phyloP scores from a whole-genome alignment of 2,797 vertebrate species.

The Cygnus olor region DNA sequence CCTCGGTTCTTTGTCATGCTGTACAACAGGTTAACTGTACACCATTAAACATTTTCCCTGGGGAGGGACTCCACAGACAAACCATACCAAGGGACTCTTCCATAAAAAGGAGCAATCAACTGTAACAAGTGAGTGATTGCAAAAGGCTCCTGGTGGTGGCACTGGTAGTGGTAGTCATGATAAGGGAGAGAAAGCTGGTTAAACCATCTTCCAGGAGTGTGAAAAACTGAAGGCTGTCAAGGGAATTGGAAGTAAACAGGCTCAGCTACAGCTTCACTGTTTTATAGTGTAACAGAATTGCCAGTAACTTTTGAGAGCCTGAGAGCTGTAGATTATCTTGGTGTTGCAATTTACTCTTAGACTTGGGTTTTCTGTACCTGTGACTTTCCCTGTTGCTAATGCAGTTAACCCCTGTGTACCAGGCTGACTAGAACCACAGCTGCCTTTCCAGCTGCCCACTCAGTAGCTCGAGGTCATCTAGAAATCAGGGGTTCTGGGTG shows the following conservation, averaged over 20 bases:
- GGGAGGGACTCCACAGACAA: not conserved
- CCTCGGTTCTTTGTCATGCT: not conserved
- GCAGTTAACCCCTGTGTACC: slow-evolving; percentile 42
- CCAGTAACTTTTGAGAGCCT: slow-evolving; percentile 40
- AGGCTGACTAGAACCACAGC: not conserved
- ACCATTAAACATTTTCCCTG: not conserved
- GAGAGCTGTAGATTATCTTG: slow-evolving; percentile 12
- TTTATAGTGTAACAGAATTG: slow-evolving; percentile 20
- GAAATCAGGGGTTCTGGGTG: slow-evolving; percentile 63
- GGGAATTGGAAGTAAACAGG: slow-evolving; percentile 38
- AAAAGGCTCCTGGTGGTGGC: not conserved
- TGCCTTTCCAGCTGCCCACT: not conserved
- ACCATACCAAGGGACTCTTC: not conserved
- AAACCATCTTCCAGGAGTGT: not conserved
- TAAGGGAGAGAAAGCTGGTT: slow-evolving; percentile 18
- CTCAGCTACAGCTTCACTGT: not conserved
- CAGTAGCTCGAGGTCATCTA: slow-evolving; percentile 57
- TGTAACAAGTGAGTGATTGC: not conserved
- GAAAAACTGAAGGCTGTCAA: slow-evolving; percentile 13
- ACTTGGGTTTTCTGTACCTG: slow-evolving; percentile 7
- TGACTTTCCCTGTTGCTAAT: slow-evolving; percentile 21
- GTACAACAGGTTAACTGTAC: not conserved
- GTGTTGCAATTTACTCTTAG: slow-evolving; percentile 42
- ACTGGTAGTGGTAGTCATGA: not conserved
- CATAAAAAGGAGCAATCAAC: not conserved